Evolutionary conservation across 2,113 vertebrate genomes (phyloP).

Genomic region (Rissa tridactyla): DNA sequence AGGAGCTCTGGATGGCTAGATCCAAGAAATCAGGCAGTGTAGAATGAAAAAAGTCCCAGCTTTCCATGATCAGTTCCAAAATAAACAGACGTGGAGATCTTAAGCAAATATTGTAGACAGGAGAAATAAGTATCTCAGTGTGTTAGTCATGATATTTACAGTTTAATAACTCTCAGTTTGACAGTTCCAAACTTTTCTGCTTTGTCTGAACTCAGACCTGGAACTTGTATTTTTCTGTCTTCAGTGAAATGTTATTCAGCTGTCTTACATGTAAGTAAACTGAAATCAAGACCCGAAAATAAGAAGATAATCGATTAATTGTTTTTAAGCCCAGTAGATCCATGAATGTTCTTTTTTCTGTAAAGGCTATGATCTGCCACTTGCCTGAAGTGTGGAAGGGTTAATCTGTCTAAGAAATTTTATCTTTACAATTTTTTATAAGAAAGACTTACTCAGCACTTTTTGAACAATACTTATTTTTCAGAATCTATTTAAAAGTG

Average conservation of each 20-base stretch:
- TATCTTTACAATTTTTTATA: not conserved
- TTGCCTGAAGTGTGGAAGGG: not conserved
- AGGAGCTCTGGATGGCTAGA: not conserved
- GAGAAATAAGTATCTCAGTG: not conserved
- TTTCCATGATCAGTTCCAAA: not conserved
- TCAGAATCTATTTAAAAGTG: not conserved
- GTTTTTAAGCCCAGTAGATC: not conserved
- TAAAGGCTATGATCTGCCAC: not conserved
- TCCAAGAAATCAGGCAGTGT: not conserved
- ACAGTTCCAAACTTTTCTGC: not conserved
- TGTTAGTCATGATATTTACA: not conserved
- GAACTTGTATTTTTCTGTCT: not conserved
- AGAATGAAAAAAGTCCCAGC: not conserved
- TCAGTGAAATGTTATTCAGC: not conserved
- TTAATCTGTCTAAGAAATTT: not conserved
- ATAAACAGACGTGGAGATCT: not conserved
- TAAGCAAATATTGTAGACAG: not conserved
- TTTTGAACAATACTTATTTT: not conserved
- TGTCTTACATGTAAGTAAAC: not conserved
- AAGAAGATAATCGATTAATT: not conserved
- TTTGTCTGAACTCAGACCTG: not conserved
- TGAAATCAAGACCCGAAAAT: not conserved
- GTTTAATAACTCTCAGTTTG: not conserved
- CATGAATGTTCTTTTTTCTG: not conserved
- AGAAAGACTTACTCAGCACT: not conserved